These are phyloP conservation scores for Hirudo medicinalis DNA, from an alignment of 1,140 invertebrate species.

Conservation along the genomic window DNA sequence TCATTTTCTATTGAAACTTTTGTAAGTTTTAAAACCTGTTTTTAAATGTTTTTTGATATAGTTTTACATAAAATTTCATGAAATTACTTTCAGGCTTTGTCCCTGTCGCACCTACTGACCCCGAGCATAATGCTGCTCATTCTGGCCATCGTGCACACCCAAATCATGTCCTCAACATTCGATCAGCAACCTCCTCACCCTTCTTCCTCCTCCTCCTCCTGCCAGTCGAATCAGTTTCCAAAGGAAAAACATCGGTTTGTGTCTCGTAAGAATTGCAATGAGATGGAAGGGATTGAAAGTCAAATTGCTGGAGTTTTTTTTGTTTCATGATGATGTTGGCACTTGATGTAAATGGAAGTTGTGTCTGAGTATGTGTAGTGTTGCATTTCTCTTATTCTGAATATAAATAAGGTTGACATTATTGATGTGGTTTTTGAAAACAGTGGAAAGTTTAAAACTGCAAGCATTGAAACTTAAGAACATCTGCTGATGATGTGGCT, in stretches of 20 bases:
- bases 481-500: background rate
- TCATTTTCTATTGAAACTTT: too few relatives aligned
- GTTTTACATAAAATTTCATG: background rate
- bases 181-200: background rate
- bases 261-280: too few relatives aligned
- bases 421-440: too few relatives aligned
- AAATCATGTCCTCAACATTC: constrained; percentile 52
- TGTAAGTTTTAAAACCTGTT: too few relatives aligned
- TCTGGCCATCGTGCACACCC: constrained; percentile 72
- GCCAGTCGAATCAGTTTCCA: background rate
- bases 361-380: too few relatives aligned
- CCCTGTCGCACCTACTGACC: background rate
- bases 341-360: too few relatives aligned
- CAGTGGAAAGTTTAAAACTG: too few relatives aligned
- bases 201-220: background rate
- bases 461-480: too few relatives aligned
- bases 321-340: background rate
- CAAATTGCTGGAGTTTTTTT: background rate
- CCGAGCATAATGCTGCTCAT: constrained; percentile 30
- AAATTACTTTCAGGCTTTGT: background rate
- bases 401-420: too few relatives aligned
- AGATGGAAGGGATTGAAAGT: too few relatives aligned
- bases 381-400: too few relatives aligned
- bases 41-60: too few relatives aligned
- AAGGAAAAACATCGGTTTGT: background rate